Base-by-base conservation (phyloP, 2,113 vertebrate species). In the Synchiropus splendidus region DNA sequence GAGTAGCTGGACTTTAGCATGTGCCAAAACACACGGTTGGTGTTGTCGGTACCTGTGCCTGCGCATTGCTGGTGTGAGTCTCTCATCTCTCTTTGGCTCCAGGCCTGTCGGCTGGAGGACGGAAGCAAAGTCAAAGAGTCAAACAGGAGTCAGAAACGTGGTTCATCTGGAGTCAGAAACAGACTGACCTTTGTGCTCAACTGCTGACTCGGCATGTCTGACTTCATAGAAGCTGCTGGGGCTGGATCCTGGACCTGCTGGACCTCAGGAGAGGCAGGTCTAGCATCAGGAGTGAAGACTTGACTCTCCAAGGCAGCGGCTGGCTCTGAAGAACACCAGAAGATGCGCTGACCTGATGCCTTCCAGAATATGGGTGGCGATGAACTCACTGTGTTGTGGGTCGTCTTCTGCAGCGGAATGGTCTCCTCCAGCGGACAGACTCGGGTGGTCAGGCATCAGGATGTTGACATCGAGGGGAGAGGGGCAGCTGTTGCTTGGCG, bases 261-360 rank as follows among this genome's bases (percentile, higher is more conserved):
- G 33, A 46, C 48, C 42, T 45, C 54, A 36, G 74, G 75, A 56
- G 80, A 80, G 18, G 53, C 37, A 3, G 67, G 72, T 30, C 18
- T 58, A 61, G 66, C 54, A 42, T 70, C 61, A 15, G 70, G 67
- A 52, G 66, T 41, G 36, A 60, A 61, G 6, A 18, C 27, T 46
- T 70, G 64, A 58, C 66, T 67, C 66, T 80, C 75, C 74, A 75
- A 73, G 70, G 74, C 78, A 82, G 77, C 67, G 61, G 76, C 66
- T 49, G 76, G 75, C 62, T 78, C 80, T 82, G 54, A 33, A 2
- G 32, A 13, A 2, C 6, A 12, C 44, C 18, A 9, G 21, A 27
- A 27, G 21, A 27, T 13, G 12, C 5, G 15, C 42, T 1, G 31
- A 15, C 9, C 11, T 38, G 21, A n/a, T 33, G 12, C 43, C 21